phyloP scores from a whole-genome alignment of 2,113 vertebrate species.

The Mustelus asterias region DNA sequence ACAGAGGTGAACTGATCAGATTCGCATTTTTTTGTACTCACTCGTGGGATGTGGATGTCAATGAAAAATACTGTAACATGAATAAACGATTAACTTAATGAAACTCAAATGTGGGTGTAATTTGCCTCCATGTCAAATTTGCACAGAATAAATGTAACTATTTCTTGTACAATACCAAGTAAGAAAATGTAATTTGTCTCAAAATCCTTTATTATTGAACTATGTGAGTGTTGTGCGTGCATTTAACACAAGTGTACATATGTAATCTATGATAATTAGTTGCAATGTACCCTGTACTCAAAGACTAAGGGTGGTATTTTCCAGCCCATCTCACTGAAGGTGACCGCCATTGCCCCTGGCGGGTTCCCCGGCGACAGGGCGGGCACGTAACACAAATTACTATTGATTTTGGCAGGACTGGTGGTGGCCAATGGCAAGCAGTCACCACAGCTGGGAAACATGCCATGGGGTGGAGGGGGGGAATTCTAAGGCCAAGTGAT shows the following conservation, averaged over 20 bases:
- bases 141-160: background rate
- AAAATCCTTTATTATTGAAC: background rate
- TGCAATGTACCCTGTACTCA: background rate
- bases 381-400: no score
- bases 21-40: background rate
- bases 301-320: no score
- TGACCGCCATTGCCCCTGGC: no score
- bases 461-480: no score
- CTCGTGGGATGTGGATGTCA: no score
- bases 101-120: background rate
- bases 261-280: background rate
- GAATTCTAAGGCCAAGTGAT: background rate
- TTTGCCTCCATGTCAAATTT: background rate
- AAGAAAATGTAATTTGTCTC: background rate
- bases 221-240: background rate
- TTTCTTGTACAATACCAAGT: background rate
- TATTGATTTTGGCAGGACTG: no score
- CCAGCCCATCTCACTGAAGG: no score
- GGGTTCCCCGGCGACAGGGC: no score
- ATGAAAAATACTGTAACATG: background rate
- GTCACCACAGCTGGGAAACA: no score
- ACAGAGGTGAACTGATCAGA: background rate
- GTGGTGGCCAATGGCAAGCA: no score
- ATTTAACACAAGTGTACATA: background rate
- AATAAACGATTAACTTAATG: background rate